Percentiles rank a stretch among this genome's conserved stretches.
These are phyloP conservation scores for Colostygia pectinataria DNA, from an alignment of 2,888 invertebrate species.

Conservation along the genomic window DNA sequence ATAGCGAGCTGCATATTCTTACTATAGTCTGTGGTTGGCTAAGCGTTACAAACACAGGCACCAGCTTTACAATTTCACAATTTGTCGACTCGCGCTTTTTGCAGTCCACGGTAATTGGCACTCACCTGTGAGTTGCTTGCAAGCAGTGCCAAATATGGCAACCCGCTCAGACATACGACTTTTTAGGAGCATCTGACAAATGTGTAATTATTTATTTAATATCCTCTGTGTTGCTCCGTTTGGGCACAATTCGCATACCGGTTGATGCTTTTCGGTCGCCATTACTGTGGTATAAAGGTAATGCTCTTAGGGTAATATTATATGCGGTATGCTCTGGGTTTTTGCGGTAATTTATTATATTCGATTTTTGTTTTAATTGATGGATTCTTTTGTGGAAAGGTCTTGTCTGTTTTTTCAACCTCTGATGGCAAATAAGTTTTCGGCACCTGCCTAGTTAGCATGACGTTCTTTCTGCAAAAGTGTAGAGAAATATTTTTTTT, in stretches of 20 bases:
- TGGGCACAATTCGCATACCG: conserved; percentile 77
- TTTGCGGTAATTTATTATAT: conserved; percentile 52
- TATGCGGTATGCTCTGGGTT: conserved; percentile 30
- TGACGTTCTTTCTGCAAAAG: too few relatives aligned
- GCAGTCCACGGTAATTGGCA: conserved; percentile 73
- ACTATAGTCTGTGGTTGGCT: conserved; percentile 23
- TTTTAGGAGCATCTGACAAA: conserved; percentile 81
- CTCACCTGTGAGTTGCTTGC: conserved; percentile 69
- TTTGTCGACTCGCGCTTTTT: conserved; percentile 78
- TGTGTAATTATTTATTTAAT: conserved; percentile 83
- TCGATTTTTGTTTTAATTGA: conserved; percentile 54
- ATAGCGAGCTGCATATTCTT: background rate
- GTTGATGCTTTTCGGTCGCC: conserved; percentile 60
- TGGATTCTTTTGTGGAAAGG: conserved; percentile 35
- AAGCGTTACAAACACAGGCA: conserved; percentile 29
- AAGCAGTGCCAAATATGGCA: conserved; percentile 70
- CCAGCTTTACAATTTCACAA: conserved; percentile 76
- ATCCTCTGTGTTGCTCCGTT: conserved; percentile 63
- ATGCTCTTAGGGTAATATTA: conserved; percentile 43
- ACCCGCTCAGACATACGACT: conserved; percentile 65
- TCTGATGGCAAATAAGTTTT: too few relatives aligned
- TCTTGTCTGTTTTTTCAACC: too few relatives aligned
- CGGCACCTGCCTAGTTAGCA: too few relatives aligned
- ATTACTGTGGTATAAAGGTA: conserved; percentile 53
- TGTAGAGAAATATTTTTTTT: too few relatives aligned